Evolutionary conservation across 1,140 invertebrate species (phyloP).

Genomic region (Anadara kagoshimensis): DNA sequence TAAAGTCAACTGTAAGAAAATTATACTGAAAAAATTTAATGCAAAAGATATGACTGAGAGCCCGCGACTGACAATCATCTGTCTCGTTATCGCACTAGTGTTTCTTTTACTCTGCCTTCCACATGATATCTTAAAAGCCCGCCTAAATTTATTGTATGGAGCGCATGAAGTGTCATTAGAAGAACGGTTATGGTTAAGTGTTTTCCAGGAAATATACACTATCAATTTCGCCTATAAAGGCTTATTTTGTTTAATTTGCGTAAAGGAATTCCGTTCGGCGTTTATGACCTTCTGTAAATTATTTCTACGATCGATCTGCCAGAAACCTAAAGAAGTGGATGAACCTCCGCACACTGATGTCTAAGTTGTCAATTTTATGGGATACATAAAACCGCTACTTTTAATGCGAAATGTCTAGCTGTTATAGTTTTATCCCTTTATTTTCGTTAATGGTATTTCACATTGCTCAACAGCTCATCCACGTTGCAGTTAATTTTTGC

Average conservation of each 20-base stretch:
- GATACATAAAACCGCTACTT: too few relatives aligned
- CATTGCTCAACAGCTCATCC: too few relatives aligned
- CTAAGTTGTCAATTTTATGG: too few relatives aligned
- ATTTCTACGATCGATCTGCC: too few relatives aligned
- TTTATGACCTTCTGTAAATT: too few relatives aligned
- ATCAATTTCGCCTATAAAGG: slow-evolving; percentile 12
- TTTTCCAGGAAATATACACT: slow-evolving; percentile 6
- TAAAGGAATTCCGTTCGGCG: slow-evolving; percentile 10
- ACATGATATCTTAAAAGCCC: slow-evolving; percentile 42
- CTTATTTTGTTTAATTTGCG: not conserved
- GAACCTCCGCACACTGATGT: too few relatives aligned
- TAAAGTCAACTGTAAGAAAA: slow-evolving; percentile 8
- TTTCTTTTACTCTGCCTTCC: slow-evolving; percentile 45
- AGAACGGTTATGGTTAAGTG: slow-evolving; percentile 1
- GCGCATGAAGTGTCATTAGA: not conserved
- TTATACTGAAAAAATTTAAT: slow-evolving; percentile 21
- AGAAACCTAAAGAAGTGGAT: too few relatives aligned
- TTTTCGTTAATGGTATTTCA: too few relatives aligned
- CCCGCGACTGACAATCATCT: slow-evolving; percentile 26
- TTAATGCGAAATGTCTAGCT: too few relatives aligned
- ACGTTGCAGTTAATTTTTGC: too few relatives aligned
- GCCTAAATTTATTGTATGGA: slow-evolving; percentile 29
- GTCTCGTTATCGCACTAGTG: slow-evolving; percentile 24
- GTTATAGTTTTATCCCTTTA: too few relatives aligned
- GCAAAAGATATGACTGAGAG: slow-evolving; percentile 33